Base-by-base conservation (phyloP, 2,888 invertebrate species). In the Ormyrus labotus region DNA sequence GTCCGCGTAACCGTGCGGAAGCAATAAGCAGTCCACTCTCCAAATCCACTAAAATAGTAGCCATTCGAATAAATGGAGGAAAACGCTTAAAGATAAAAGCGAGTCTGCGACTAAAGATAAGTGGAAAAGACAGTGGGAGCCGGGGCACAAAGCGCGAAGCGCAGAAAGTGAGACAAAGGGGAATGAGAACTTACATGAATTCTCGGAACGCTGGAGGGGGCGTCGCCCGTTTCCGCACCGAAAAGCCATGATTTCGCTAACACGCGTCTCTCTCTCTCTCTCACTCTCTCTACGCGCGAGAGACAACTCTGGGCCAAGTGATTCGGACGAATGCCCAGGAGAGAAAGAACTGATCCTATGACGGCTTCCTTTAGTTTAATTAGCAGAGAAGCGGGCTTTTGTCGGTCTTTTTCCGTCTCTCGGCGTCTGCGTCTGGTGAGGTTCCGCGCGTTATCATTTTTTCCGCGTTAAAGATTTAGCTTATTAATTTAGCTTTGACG, bases 121-220 rank as follows among this genome's bases (percentile, higher is more conserved):
- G 53, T 13, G 55, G 7, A 55, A 47, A 47, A 48, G 48, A 48
- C 7, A 47, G 19, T 34, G 8, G 57, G 7, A 8, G 8, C n/a
- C 34, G 48, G 7, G 19, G 51, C 34, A 65, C 64, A 65, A 73
- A 63, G 55, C 72, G n/a, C 8, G 13, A 51, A 61, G 13, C 19
- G 50, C 47, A 19, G n/a, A 8, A 47, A 73, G 57, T 48, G 63
- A 73, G 73, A 73, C 73, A 65, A 73, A 73, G 55, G 64, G 47
- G 19, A 13, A 73, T 47, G 48, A 64, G 64, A 73, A 57, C 57
- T 64, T 51, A 47, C 47, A 13, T 61, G 61, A 61, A 61, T 48
- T 51, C 51, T 51, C 60, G 19, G 10, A 60, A 60, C 11, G 60
- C 50, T 47, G 0, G 50, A 7, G 47, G 70, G 58, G 70, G 6